These are phyloP conservation scores for Allolobophora icterica DNA, from an alignment of 2,888 invertebrate genomes.

Conservation along the genomic window DNA sequence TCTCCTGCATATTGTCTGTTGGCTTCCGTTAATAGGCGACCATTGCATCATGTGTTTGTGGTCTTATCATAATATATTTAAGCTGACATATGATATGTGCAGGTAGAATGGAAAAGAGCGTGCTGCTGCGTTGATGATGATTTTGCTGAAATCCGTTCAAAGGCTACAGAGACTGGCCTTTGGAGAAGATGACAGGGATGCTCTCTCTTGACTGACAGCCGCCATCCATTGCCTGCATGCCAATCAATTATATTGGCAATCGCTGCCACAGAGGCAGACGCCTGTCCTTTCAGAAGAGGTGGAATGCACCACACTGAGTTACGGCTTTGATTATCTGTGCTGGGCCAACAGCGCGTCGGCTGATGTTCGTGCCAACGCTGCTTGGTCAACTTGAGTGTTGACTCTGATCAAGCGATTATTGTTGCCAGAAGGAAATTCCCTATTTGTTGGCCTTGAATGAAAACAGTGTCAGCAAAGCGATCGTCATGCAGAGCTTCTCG, in stretches of 20 bases:
- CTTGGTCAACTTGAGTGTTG: not conserved
- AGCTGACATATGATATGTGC: not conserved
- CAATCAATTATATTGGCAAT: conserved; percentile 11
- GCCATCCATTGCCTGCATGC: not conserved
- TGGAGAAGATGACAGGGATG: not conserved
- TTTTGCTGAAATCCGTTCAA: not conserved
- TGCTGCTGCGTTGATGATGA: not conserved
- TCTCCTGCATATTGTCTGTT: not conserved
- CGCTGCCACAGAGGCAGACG: conserved; percentile 7
- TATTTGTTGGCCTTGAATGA: not conserved
- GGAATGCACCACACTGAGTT: not conserved
- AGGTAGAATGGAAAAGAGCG: not conserved
- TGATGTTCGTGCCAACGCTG: not conserved
- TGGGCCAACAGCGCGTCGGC: not conserved
- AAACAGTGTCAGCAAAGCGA: not conserved
- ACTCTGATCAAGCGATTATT: not conserved
- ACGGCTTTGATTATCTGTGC: not conserved
- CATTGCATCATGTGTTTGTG: not conserved
- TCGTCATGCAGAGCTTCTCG: not conserved
- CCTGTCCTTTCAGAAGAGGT: not conserved
- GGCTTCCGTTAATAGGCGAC: not conserved
- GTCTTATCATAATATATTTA: not conserved
- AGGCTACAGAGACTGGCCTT: not conserved
- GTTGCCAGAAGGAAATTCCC: not conserved
- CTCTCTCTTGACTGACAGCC: not conserved